These are phyloP conservation scores for Polyodon spathula DNA, from an alignment of 2,113 vertebrate species.

Conservation along the genomic window DNA sequence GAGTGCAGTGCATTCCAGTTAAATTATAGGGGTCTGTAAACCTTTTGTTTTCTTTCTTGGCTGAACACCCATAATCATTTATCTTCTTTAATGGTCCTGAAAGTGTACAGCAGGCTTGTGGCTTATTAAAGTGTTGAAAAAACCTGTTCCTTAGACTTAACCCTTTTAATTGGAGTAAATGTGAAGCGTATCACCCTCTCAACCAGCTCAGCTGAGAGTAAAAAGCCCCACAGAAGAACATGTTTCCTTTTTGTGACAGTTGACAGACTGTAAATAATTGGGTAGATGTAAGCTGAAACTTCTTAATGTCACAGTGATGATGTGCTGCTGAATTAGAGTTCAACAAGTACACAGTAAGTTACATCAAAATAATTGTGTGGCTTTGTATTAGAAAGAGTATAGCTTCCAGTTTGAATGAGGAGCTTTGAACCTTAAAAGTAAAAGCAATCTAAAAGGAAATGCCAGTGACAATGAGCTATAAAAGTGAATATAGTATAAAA, in stretches of 20 bases:
- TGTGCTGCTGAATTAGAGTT: neutral
- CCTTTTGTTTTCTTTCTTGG: slow-evolving; percentile 6
- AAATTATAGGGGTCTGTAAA: slow-evolving; percentile 12
- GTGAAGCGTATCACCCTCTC: neutral
- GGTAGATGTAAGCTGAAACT: neutral
- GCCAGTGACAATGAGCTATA: too few species aligned
- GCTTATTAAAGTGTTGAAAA: neutral
- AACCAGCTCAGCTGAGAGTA: neutral
- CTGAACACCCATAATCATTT: slow-evolving; percentile 10
- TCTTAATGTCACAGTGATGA: slow-evolving; percentile 1
- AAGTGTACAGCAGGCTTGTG: slow-evolving; percentile 4
- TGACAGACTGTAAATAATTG: slow-evolving; percentile 12
- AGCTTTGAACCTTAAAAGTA: too few species aligned
- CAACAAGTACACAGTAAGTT: neutral
- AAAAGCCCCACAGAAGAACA: neutral
- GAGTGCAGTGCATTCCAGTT: slow-evolving; percentile 9
- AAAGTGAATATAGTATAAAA: too few species aligned
- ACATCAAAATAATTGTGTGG: neutral
- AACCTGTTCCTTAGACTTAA: neutral
- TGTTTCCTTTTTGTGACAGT: slow-evolving; percentile 6
- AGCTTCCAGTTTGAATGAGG: neutral
- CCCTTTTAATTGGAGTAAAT: slow-evolving; percentile 8
- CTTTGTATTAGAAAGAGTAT: neutral
- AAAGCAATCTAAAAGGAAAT: too few species aligned
- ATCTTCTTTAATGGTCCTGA: slow-evolving; percentile 9